These are phyloP conservation scores for Pelochelys cantorii DNA, from an alignment of 2,797 vertebrate genomes.

Conservation along the genomic window DNA sequence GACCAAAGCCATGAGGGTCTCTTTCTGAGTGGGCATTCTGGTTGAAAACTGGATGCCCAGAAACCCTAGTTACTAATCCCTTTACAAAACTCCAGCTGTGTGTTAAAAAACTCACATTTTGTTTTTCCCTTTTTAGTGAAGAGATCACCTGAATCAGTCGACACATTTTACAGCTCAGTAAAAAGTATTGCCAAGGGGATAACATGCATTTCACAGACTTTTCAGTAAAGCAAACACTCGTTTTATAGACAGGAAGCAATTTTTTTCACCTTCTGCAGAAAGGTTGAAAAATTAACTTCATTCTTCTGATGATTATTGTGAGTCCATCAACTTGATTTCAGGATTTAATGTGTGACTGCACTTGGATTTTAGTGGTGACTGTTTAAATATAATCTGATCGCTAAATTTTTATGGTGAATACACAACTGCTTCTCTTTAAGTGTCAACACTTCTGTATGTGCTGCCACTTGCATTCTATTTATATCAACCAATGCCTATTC, in stretches of 20 bases:
- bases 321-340: not conserved
- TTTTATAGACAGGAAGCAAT: not conserved
- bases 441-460: not conserved
- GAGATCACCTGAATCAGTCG: not conserved
- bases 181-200: not conserved
- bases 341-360: accelerated
- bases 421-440: not conserved
- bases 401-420: not conserved
- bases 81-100: not conserved
- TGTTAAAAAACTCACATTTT: not conserved
- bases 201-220: not conserved
- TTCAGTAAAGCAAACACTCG: not conserved
- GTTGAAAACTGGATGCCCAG: too few species aligned
- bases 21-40: too few species aligned
- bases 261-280: not conserved
- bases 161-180: not conserved
- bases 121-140: not conserved
- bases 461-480: not conserved
- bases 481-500: not conserved
- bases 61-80: not conserved
- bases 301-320: not conserved
- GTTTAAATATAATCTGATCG: not conserved
- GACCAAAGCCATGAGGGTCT: too few species aligned
- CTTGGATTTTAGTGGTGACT: not conserved
- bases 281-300: not conserved